Base-by-base conservation (phyloP, 2,888 invertebrate species). In the Cantharis lateralis region DNA sequence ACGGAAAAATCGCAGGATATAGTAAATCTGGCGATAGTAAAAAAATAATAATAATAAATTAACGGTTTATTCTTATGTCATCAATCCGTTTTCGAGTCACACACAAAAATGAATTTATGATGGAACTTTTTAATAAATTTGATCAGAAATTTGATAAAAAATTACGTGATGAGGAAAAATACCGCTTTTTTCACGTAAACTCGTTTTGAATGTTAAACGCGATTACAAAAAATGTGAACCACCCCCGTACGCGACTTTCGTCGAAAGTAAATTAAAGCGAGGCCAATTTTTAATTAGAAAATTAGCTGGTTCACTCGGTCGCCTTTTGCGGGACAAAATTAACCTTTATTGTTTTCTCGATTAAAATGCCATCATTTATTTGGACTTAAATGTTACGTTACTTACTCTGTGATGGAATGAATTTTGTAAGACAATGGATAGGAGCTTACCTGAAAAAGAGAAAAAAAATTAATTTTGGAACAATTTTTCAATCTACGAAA, bases 61-160 rank as follows among this genome's bases (percentile, higher is more conserved):
- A 48, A 48, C 48, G 48, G 48, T 48, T 48, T 48, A 7, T n/a
- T 48, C 48, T 48, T 48, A 48, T 48, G 48, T 48, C 48, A 48
- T 48, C 48, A 78, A 78, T 78, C 75, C 72, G 71, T 75, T 77
- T 75, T 77, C 75, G 71, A 75, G 74, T 74, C 77, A 75, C 75
- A 75, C 70, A 75, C 72, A 66, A 72, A 75, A 75, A 78, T 78
- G 75, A 78, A 78, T 78, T 68, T 69, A 26, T 48, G 64, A 66
- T 24, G 64, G 24, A 66, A 66, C 64, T 18, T 66, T 18, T 15
- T 63, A 18, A 24, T 66, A 24, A 66, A 66, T 20, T 66, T 66
- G 64, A 66, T 66, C 24, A 66, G 24, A 66, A 66, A 24, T 66
- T 66, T 9, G 64, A 66, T 66, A 66, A 66, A 66, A 9, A 20